A percentile compares a stretch with the other conserved stretches of the same genome.
These are phyloP conservation scores for Indri indri DNA, from an alignment of 2,113 vertebrate species.

Conservation along the genomic window DNA sequence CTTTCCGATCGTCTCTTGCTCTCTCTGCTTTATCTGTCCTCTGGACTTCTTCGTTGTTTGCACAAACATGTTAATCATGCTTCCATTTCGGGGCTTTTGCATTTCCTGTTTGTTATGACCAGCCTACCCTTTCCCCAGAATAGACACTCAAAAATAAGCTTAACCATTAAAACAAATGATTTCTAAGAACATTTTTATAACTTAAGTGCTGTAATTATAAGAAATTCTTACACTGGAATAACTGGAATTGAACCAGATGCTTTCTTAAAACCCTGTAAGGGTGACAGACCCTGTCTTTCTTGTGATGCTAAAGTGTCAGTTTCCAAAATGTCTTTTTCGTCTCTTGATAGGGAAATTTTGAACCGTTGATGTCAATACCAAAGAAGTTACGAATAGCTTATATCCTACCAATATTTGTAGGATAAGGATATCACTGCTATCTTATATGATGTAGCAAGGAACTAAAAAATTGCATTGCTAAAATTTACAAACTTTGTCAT, in stretches of 20 bases:
- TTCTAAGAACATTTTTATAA: not conserved
- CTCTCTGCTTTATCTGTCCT: not conserved
- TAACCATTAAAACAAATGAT: not conserved
- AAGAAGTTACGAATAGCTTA: not conserved
- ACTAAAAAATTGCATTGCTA: not conserved
- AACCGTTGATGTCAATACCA: not conserved
- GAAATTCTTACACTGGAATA: not conserved
- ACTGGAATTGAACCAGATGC: not conserved
- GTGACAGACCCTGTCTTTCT: not conserved
- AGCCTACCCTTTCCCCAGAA: not conserved
- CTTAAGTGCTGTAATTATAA: not conserved
- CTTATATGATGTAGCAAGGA: not conserved
- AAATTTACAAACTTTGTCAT: not conserved
- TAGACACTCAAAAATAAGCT: not conserved
- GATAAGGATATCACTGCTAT: not conserved
- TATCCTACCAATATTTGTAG: not conserved
- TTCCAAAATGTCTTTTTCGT: not conserved
- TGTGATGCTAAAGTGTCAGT: not conserved
- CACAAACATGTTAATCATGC: not conserved
- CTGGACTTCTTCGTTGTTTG: not conserved
- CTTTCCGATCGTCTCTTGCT: not conserved
- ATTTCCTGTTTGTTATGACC: not conserved
- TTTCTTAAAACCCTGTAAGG: not conserved
- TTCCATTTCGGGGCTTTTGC: not conserved
- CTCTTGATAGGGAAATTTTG: not conserved